Evolutionary conservation across 2,888 invertebrate species (phyloP), one percentile per base, ranked within the genome.

Genomic region (Acanthococcus lagerstroemiae): DNA sequence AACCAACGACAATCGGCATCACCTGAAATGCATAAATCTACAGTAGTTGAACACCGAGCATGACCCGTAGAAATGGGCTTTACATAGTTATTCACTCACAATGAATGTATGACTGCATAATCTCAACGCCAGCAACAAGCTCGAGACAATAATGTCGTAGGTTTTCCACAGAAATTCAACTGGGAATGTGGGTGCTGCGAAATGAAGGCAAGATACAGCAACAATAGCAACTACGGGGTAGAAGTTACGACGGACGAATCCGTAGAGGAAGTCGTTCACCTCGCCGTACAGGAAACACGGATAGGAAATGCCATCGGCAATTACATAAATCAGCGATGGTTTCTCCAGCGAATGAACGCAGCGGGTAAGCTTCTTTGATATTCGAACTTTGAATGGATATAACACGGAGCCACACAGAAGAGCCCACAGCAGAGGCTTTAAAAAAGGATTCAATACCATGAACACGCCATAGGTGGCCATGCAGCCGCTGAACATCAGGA

Each of bases 401-500:
- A 97, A 80, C 45, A 95, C 88, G 0, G 95, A 94, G n/a, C 99
- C 99, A 73, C 95, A 91, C 30, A 99, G 79, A 66, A 95, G 80
- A 0, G 97, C 95, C 97, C 97, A 99, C 71, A 96, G 82, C 63
- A 99, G 77, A 0, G 97, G 95, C 71, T 91, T 88, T 37, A 97
- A 84, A 77, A 95, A 96, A 0, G 95, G 94, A 72, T 90, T 88
- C 27, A 95, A 78, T 70, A 92, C 88, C 69, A 90, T 82, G 76
- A 89, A 93, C 6, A 93, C 80, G 1, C 89, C 88, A 55, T 55
- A 66, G 4, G 30, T 17, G 15, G 56, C 56, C 1, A 37, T 37
- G 2, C 30, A 50, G 17, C 46, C 46, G 3, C 46, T 30, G 1
- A 61, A n/a, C 52, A 61, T 50, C 21, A 61, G 48, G n/a, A 61